Evolutionary conservation across 2,888 invertebrate genomes (phyloP).

Genomic region (Hypsopygia costalis): DNA sequence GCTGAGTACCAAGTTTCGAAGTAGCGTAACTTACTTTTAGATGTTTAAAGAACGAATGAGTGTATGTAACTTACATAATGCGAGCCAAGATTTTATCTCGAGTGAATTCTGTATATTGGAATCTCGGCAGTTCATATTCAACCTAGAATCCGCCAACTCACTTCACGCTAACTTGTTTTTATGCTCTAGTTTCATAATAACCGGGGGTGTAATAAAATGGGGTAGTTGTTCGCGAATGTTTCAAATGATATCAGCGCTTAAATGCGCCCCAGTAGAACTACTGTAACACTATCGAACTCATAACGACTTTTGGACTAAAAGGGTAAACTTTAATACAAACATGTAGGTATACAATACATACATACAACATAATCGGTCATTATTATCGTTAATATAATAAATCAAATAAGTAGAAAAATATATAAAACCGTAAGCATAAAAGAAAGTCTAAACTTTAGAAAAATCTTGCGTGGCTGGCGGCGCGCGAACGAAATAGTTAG

Average conservation of each 20-base stretch:
- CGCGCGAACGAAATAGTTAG: too few species aligned
- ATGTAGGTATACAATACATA: too few species aligned
- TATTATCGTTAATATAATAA: too few species aligned
- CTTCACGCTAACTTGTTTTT: background rate
- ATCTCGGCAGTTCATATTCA: background rate
- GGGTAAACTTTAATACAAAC: too few species aligned
- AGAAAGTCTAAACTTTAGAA: too few species aligned
- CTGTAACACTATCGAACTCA: too few species aligned
- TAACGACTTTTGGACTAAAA: too few species aligned
- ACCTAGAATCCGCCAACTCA: background rate
- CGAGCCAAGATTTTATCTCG: conserved; percentile 4
- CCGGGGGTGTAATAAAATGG: background rate
- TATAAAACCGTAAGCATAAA: too few species aligned
- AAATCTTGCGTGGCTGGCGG: too few species aligned
- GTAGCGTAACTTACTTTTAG: conserved; percentile 4
- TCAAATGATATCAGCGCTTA: background rate
- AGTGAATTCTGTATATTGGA: conserved; percentile 1
- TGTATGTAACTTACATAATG: conserved; percentile 5
- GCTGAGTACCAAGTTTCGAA: background rate
- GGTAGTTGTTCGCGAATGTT: background rate
- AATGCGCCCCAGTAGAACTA: background rate
- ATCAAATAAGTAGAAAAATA: too few species aligned
- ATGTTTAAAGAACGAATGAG: conserved; percentile 7
- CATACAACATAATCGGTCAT: too few species aligned
- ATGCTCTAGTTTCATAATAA: background rate